Percentiles rank a stretch among this genome's conserved stretches.
Evolutionary conservation across 1,140 invertebrate species (phyloP).

Genomic region (Bacillus rossius): DNA sequence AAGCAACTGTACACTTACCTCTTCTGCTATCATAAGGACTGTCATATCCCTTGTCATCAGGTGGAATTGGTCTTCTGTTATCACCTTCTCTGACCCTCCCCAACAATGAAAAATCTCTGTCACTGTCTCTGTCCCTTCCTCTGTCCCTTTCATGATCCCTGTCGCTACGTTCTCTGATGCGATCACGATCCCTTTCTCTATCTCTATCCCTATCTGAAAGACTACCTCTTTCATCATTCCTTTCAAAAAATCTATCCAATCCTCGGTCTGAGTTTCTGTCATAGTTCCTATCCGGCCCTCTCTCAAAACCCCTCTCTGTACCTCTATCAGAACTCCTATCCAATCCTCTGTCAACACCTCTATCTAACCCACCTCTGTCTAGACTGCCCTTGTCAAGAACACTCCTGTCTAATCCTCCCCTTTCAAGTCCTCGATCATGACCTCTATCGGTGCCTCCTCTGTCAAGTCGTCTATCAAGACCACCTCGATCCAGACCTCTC

Average conservation of each 20-base stretch:
- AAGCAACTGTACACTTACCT: slow-evolving; percentile 18
- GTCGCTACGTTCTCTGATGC: neutral
- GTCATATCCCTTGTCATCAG: slow-evolving; percentile 36
- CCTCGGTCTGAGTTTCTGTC: neutral
- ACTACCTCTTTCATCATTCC: neutral
- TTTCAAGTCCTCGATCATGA: too few species aligned
- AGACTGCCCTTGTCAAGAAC: neutral
- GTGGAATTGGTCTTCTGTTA: slow-evolving; percentile 30
- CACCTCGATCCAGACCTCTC: too few species aligned
- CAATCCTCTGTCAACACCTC: slow-evolving; percentile 38
- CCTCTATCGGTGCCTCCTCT: too few species aligned
- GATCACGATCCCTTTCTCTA: neutral
- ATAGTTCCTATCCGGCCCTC: neutral
- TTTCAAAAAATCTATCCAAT: neutral
- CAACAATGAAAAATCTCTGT: slow-evolving; percentile 7
- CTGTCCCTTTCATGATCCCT: neutral
- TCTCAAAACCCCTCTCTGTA: neutral
- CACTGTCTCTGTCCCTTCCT: slow-evolving; percentile 7
- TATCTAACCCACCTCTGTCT: slow-evolving; percentile 28
- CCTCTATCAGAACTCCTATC: slow-evolving; percentile 23
- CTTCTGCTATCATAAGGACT: slow-evolving; percentile 41
- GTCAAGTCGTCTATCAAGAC: too few species aligned
- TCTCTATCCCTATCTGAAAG: neutral
- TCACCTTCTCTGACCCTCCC: slow-evolving; percentile 36
- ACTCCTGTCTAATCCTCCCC: too few species aligned